These are phyloP conservation scores for Amblyraja radiata DNA, from an alignment of 2,797 vertebrate species.

Conservation along the genomic window DNA sequence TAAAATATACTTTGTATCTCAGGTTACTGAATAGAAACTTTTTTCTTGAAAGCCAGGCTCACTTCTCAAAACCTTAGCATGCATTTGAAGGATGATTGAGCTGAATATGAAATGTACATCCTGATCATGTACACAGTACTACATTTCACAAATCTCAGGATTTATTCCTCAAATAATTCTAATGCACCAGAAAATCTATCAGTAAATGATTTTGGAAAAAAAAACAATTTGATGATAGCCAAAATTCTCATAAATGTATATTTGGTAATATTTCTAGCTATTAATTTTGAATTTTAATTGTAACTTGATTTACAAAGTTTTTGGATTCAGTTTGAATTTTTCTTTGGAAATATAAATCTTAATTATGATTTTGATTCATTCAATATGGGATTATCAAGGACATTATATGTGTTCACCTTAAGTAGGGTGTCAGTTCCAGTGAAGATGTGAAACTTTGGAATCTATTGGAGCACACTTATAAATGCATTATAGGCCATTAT, in stretches of 20 bases:
- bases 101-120: too few species aligned
- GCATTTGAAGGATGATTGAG: too few species aligned
- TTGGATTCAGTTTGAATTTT: neutral
- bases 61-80: too few species aligned
- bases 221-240: neutral
- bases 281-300: neutral
- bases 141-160: too few species aligned
- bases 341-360: neutral
- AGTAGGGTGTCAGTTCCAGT: neutral
- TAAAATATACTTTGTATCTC: neutral
- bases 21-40: neutral
- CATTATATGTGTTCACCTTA: neutral
- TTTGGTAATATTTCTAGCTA: neutral
- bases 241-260: neutral
- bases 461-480: neutral
- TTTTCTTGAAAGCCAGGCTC: neutral
- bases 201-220: neutral
- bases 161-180: neutral
- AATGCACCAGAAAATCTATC: neutral
- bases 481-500: neutral
- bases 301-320: neutral
- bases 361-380: neutral
- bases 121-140: too few species aligned
- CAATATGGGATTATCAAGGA: neutral
- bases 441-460: neutral